Conservation (phyloP, 2,888 invertebrate species). For the Rhyacophila evoluta region DNA sequence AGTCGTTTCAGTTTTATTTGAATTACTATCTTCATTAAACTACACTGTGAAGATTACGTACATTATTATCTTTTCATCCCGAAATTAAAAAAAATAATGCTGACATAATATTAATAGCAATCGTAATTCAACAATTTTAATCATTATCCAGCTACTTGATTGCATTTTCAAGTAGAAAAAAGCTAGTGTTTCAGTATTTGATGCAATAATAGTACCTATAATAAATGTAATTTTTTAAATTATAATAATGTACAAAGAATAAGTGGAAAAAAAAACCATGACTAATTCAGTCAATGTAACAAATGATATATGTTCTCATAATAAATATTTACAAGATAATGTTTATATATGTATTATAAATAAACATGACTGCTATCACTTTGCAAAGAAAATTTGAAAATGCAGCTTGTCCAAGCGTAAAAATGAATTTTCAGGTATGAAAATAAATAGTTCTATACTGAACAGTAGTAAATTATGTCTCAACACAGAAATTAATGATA, state of each 20-base stretch:
- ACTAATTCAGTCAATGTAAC: background rate
- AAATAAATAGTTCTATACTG: background rate
- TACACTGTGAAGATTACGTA: too few species aligned
- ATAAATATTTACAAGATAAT: constrained; percentile 13
- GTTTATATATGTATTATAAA: background rate
- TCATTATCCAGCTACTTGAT: too few species aligned
- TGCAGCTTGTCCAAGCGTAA: background rate
- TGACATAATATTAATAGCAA: too few species aligned
- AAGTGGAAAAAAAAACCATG: constrained; percentile 8
- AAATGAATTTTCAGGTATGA: background rate
- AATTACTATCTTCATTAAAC: too few species aligned
- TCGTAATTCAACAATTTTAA: too few species aligned
- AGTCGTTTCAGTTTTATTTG: too few species aligned
- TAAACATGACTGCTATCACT: background rate
- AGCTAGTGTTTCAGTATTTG: background rate
- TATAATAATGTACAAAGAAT: constrained; percentile 19
- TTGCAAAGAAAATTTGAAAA: background rate
- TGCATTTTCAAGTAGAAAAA: too few species aligned
- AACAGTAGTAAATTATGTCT: background rate
- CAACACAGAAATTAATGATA: background rate
- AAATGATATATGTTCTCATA: constrained; percentile 21
- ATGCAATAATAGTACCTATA: background rate
- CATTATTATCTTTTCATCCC: too few species aligned
- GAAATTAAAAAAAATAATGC: too few species aligned
- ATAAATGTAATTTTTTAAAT: constrained; percentile 8